Percentiles rank a stretch among this genome's conserved stretches.
phyloP scores from a whole-genome alignment of 2,888 invertebrate genomes.

The Acronicta psi region DNA sequence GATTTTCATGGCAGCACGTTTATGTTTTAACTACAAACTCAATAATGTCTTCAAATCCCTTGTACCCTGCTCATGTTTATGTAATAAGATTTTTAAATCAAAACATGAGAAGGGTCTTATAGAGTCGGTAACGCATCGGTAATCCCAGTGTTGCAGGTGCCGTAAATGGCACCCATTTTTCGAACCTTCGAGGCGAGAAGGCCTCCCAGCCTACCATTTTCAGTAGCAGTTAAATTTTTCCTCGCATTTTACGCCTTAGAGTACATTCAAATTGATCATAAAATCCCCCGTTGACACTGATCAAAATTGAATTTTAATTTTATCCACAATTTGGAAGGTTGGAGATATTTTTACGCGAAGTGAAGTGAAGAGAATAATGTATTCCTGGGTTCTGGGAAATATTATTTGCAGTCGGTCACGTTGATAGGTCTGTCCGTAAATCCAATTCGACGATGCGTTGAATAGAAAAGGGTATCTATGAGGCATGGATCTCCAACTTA shows the following conservation, averaged over 20 bases:
- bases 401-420: slow-evolving; percentile 24
- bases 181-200: slow-evolving; percentile 8
- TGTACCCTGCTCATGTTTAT: slow-evolving; percentile 11
- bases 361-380: no score
- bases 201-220: slow-evolving; percentile 24
- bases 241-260: slow-evolving; percentile 2
- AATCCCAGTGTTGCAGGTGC: slow-evolving; percentile 29
- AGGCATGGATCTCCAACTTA: slow-evolving; percentile 13
- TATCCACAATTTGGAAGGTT: slow-evolving; percentile 8
- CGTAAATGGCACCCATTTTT: slow-evolving; percentile 16
- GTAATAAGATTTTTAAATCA: slow-evolving; percentile 22
- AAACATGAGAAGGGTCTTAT: slow-evolving; percentile 13
- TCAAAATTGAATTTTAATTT: slow-evolving; percentile 25
- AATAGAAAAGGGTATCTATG: slow-evolving; percentile 24
- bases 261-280: slow-evolving; percentile 6
- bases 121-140: slow-evolving; percentile 25
- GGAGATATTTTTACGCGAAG: slow-evolving; percentile 7
- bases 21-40: slow-evolving; percentile 7
- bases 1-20: slow-evolving; percentile 4
- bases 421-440: slow-evolving; percentile 27
- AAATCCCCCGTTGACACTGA: slow-evolving; percentile 13
- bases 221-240: slow-evolving; percentile 18
- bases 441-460: slow-evolving; percentile 38
- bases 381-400: slow-evolving; percentile 1
- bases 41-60: slow-evolving; percentile 4